phyloP scores from a whole-genome alignment of 2,888 invertebrate species.

The Rhorus exstirpatorius region DNA sequence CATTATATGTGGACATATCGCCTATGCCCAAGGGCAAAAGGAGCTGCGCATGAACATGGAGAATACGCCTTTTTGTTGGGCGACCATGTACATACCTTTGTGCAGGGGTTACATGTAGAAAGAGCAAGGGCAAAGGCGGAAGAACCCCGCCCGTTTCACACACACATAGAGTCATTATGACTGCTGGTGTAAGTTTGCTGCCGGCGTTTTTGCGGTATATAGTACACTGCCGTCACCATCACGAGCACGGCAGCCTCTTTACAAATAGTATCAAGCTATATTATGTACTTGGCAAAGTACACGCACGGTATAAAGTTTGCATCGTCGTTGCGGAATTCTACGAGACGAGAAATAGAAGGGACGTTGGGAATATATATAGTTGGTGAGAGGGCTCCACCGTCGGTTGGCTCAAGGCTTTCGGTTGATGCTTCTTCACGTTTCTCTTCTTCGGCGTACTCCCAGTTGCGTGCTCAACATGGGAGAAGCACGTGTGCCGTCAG shows the following conservation, averaged over 20 bases:
- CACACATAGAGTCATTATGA: conserved; percentile 41
- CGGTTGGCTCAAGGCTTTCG: conserved; percentile 70
- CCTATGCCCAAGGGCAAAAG: too few relatives aligned
- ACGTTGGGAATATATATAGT: conserved; percentile 17
- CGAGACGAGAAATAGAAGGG: conserved; percentile 11
- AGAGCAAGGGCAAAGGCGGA: conserved; percentile 46
- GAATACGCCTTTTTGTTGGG: too few relatives aligned
- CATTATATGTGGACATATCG: conserved; percentile 29
- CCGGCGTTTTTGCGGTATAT: conserved; percentile 34
- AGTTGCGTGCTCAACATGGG: conserved; percentile 42
- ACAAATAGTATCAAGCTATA: conserved; percentile 58
- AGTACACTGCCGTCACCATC: conserved; percentile 23
- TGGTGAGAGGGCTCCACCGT: neutral
- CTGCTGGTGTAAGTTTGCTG: conserved; percentile 46
- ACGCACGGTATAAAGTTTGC: conserved; percentile 70
- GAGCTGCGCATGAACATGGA: too few relatives aligned
- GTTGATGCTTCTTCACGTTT: too few relatives aligned
- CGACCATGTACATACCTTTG: conserved; percentile 11
- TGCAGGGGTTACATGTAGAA: conserved; percentile 20
- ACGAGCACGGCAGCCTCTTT: conserved; percentile 49
- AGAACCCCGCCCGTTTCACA: conserved; percentile 59
- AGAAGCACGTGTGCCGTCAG: too few relatives aligned
- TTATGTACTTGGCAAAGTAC: conserved; percentile 72
- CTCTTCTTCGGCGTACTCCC: conserved; percentile 38
- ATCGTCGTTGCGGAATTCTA: conserved; percentile 61